Conservation (phyloP, 2,797 vertebrate species). For the Diceros bicornis region DNA sequence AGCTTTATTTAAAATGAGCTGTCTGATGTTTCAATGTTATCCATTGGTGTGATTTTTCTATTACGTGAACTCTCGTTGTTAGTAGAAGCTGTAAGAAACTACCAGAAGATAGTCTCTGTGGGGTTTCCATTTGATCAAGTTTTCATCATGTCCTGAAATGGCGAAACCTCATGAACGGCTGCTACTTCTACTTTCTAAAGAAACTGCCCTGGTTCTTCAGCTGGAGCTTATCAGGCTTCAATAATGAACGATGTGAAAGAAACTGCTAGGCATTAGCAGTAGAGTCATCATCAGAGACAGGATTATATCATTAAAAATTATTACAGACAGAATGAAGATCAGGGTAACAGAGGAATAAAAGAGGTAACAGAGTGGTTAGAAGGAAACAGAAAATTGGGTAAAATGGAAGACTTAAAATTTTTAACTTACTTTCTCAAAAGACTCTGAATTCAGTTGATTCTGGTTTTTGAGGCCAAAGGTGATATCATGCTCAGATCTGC, state of each 20-base stretch:
- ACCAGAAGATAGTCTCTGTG: neutral
- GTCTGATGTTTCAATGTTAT: conserved; percentile 27
- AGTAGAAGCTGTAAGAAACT: neutral
- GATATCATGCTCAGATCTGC: neutral
- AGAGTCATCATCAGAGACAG: conserved; percentile 58
- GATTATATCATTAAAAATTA: conserved; percentile 65
- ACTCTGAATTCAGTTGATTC: conserved; percentile 12
- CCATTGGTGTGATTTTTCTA: conserved; percentile 44
- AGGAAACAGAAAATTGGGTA: neutral
- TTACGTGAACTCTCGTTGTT: conserved; percentile 60
- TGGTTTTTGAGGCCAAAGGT: neutral
- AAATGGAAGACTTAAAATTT: conserved; percentile 18
- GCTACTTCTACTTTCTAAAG: conserved; percentile 56
- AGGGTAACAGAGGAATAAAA: neutral
- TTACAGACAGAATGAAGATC: conserved; percentile 35
- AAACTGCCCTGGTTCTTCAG: conserved; percentile 61
- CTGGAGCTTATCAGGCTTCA: neutral
- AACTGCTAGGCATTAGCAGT: conserved; percentile 52
- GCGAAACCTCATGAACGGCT: conserved; percentile 66
- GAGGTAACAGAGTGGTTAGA: neutral
- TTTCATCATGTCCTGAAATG: conserved; percentile 68
- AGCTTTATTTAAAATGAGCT: conserved; percentile 36
- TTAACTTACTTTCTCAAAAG: conserved; percentile 59
- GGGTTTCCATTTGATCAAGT: conserved; percentile 58
- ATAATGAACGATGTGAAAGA: conserved; percentile 63